Evolutionary conservation across 2,797 vertebrate genomes (phyloP).

Genomic region (Microctenopoma steveboyesi): DNA sequence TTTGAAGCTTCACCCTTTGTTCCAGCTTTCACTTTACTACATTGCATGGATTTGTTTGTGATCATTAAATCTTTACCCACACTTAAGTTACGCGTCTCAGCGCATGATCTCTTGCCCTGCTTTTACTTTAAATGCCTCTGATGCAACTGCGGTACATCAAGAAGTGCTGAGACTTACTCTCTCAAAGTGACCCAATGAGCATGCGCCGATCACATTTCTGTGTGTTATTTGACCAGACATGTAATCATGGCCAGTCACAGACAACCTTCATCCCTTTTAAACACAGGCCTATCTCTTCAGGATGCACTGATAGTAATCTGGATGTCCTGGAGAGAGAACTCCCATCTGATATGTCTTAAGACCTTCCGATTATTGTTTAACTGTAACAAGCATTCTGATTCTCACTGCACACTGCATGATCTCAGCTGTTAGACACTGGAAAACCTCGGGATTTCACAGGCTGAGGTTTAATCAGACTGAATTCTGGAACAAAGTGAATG

Average conservation of each 20-base stretch:
- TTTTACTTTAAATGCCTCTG: slow-evolving; percentile 80
- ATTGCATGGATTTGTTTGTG: slow-evolving; percentile 50
- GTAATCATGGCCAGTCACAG: not conserved
- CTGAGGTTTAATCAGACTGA: too few relatives aligned
- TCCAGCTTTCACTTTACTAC: slow-evolving; percentile 12
- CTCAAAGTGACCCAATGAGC: not conserved
- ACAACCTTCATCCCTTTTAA: not conserved
- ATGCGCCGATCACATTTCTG: too few relatives aligned
- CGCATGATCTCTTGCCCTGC: slow-evolving; percentile 71
- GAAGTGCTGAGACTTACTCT: slow-evolving; percentile 64
- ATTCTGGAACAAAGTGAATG: too few relatives aligned
- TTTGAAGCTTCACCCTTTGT: slow-evolving; percentile 22
- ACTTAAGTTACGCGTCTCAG: slow-evolving; percentile 30
- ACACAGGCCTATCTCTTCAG: not conserved
- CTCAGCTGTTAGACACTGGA: too few relatives aligned
- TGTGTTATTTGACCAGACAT: too few relatives aligned
- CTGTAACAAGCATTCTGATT: too few relatives aligned
- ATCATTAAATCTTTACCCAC: slow-evolving; percentile 11
- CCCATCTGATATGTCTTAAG: too few relatives aligned
- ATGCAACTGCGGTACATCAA: slow-evolving; percentile 89
- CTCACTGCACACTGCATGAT: too few relatives aligned
- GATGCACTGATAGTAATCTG: too few relatives aligned
- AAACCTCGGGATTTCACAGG: too few relatives aligned
- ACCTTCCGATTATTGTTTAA: too few relatives aligned
- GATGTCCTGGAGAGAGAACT: too few relatives aligned